Base-by-base conservation (phyloP, 2,888 invertebrate genomes). In the Cephus spinipes region DNA sequence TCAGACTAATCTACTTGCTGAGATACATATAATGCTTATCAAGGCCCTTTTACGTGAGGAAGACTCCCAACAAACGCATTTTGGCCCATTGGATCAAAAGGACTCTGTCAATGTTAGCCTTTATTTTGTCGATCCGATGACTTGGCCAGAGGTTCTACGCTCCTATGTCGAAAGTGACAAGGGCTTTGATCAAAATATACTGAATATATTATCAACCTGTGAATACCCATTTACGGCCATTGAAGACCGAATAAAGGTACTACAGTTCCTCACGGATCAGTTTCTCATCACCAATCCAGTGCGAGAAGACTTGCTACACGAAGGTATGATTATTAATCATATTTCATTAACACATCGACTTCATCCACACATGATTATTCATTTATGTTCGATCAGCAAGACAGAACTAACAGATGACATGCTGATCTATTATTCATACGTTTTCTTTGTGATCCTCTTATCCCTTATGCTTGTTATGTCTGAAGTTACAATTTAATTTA, bases 1-100 rank as follows among this genome's bases (percentile, higher is more conserved):
- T 91, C 98, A 98, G 91, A 98, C 97, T 88, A 96, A 95, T 89
- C 93, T 99, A 79, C 93, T 99, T 34, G 95, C 97, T 15, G 99
- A 99, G 93, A 95, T 98, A 83, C 99, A 99, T 92, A 96, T 99
- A 84, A 96, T 97, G 94, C 93, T 99, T 77, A 92, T 99, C 69
- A 98, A 97, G 92, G 96, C 98, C 55, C 94, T 98, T 85, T 92
- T 98, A 76, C 93, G 98, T 74, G 98, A 98, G 92, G 98, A 98
- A 92, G 98, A 99, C 92, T 95, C 96, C 15, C 98, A 98, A 92
- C 97, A 97, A 88, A 98, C 98, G 3, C 97, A 97, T 92, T 99
- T 98, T 92, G 98, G 98, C 73, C 98, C 99, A 12, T 92, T 98
- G 80, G 99, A 99, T 93, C 97, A 98, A 89, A 99, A 99, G 93